phyloP scores from a whole-genome alignment of 2,888 invertebrate genomes.

The Nymphalis polychloros region DNA sequence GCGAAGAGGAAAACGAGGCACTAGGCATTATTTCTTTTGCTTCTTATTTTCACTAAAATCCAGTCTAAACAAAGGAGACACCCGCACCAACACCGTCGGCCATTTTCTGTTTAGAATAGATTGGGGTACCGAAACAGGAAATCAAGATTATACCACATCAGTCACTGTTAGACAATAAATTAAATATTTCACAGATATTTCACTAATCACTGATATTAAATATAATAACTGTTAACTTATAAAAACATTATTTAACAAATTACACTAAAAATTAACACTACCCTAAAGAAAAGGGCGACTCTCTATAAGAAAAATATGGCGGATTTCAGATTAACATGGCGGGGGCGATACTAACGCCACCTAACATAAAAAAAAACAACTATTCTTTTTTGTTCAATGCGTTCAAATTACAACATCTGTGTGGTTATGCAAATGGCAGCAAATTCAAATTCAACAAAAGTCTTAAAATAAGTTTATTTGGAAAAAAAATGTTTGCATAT shows the following conservation, averaged over 20 bases:
- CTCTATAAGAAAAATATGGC: slow-evolving; percentile 75
- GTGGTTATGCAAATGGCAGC: too few relatives aligned
- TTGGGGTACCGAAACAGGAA: slow-evolving; percentile 76
- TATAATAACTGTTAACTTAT: slow-evolving; percentile 65
- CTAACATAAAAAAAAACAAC: slow-evolving; percentile 46
- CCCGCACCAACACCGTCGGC: slow-evolving; percentile 90
- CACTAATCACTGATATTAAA: slow-evolving; percentile 70
- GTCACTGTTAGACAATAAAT: slow-evolving; percentile 51
- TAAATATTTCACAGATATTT: slow-evolving; percentile 54
- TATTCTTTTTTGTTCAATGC: slow-evolving; percentile 40
- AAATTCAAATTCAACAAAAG: too few relatives aligned
- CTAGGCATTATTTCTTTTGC: slow-evolving; percentile 91
- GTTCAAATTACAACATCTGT: slow-evolving; percentile 31
- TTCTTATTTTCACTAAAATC: slow-evolving; percentile 80
- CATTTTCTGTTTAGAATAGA: slow-evolving; percentile 88
- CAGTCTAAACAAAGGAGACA: slow-evolving; percentile 91
- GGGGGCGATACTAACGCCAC: slow-evolving; percentile 58
- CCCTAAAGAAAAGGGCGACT: slow-evolving; percentile 74
- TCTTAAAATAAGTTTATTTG: too few relatives aligned
- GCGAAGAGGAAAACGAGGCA: slow-evolving; percentile 96
- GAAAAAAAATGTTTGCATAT: too few relatives aligned
- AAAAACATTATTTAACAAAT: slow-evolving; percentile 70
- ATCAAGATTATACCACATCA: slow-evolving; percentile 66
- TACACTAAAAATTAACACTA: slow-evolving; percentile 67
- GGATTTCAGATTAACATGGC: slow-evolving; percentile 73